phyloP scores from a whole-genome alignment of 2,888 invertebrate genomes.

The Tanypteryx hageni region DNA sequence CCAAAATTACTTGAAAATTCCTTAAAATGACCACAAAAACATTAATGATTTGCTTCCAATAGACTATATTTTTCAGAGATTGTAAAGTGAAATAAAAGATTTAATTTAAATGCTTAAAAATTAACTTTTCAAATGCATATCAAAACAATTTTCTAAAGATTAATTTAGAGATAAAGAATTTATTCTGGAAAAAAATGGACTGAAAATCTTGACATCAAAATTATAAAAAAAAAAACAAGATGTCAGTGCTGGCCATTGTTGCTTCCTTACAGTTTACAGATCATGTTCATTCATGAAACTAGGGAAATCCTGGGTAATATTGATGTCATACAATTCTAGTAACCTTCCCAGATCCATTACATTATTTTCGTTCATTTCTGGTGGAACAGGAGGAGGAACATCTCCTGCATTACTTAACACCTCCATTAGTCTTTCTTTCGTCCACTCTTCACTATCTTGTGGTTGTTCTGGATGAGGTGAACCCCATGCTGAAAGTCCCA shows the following conservation, averaged over 20 bases:
- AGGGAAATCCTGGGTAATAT: background rate
- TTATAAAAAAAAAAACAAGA: too few relatives aligned
- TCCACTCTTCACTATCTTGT: conserved; percentile 27
- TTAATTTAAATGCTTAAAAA: too few relatives aligned
- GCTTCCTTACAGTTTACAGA: background rate
- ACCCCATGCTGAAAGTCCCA: background rate
- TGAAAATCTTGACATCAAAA: too few relatives aligned
- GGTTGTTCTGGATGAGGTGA: background rate
- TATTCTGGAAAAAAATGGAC: too few relatives aligned
- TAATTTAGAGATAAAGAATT: too few relatives aligned
- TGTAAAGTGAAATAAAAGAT: too few relatives aligned
- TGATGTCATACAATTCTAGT: background rate
- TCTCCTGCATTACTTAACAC: background rate
- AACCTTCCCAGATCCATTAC: background rate
- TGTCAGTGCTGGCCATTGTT: too few relatives aligned
- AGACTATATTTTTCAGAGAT: too few relatives aligned
- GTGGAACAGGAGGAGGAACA: conserved; percentile 19
- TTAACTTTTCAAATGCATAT: too few relatives aligned
- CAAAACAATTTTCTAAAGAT: too few relatives aligned
- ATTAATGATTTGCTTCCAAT: background rate
- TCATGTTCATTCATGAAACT: background rate
- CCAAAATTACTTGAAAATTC: background rate
- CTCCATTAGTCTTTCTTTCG: background rate
- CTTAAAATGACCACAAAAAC: background rate
- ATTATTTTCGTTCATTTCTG: background rate